Base-by-base conservation (phyloP, 2,797 vertebrate genomes). In the Clarias fuscus region DNA sequence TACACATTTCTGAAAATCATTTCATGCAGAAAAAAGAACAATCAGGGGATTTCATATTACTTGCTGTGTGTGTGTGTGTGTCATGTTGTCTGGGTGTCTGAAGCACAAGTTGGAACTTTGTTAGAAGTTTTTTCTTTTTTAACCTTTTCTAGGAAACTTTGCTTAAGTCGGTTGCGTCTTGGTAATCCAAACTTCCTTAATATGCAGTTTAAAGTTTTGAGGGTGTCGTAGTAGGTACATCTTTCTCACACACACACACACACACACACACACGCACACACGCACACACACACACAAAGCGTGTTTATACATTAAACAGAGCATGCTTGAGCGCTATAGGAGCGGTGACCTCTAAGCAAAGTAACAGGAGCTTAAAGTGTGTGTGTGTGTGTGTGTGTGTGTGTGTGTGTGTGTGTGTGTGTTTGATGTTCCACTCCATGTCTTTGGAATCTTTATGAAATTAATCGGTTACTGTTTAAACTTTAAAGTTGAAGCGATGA, bases 191-290 rank as follows among this genome's bases (percentile, higher is more conserved):
- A 72, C 22, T 73, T 73, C 71, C 71, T 48, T 24, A 73, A 43
- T 4, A 13, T 11, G 18, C 20, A 72, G 37, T 43, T 48, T 22
- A 71, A 71, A 22, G 68, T 13, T 53, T 17, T 75, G 43, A 75
- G 43, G 53, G 22, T 53, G 24, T 53, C 4, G 43, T 75, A 53
- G 24, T 56, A 56, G 6, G 13, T 48, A 48, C 22, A 17, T 73
- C 24, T n/a, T n/a, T n/a, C 33, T 33, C 33, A 33, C 33, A 33
- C 33, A 33, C 33, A 72, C 70, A 72, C 70, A 72, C 70, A 40
- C 33, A 40, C 70, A 43, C 70, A 43, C 37, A 48, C 40, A 53
- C 71, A 75, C 72, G 53, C 72, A 73, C 40, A 72, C 70, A 72
- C 70, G 43, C 68, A 71, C 68, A 71, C 68, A 71, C 33, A 71